phyloP scores from a whole-genome alignment of 2,113 vertebrate species.

The Phalacrocorax brasilianus region DNA sequence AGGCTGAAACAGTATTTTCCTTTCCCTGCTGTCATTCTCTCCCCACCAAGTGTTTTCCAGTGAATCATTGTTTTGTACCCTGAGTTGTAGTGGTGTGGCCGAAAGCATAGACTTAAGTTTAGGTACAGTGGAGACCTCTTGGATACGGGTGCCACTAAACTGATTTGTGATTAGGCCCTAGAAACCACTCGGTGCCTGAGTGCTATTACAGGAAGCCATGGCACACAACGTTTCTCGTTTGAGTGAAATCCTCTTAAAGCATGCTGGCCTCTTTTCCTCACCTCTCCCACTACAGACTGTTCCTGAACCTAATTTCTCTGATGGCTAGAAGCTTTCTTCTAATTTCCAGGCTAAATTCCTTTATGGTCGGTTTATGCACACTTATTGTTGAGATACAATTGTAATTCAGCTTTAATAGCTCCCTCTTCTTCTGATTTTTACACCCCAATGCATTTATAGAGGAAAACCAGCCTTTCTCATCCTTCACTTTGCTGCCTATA shows the following conservation, averaged over 20 bases:
- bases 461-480: neutral
- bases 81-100: neutral
- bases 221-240: neutral
- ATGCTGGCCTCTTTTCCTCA: neutral
- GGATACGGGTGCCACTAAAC: neutral
- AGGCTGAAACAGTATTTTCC: neutral
- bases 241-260: neutral
- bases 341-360: neutral
- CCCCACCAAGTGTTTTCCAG: neutral
- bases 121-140: neutral
- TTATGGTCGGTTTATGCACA: neutral
- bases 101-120: neutral
- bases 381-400: neutral
- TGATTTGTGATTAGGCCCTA: neutral
- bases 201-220: neutral
- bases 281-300: neutral
- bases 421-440: neutral
- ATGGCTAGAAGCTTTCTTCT: constrained; percentile 16
- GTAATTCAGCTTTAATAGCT: neutral
- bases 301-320: neutral
- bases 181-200: neutral
- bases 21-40: neutral
- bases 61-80: neutral
- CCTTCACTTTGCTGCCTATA: neutral
- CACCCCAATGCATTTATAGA: neutral